Evolutionary conservation across 1,140 invertebrate genomes (phyloP).

Genomic region (Drosophila truncata): DNA sequence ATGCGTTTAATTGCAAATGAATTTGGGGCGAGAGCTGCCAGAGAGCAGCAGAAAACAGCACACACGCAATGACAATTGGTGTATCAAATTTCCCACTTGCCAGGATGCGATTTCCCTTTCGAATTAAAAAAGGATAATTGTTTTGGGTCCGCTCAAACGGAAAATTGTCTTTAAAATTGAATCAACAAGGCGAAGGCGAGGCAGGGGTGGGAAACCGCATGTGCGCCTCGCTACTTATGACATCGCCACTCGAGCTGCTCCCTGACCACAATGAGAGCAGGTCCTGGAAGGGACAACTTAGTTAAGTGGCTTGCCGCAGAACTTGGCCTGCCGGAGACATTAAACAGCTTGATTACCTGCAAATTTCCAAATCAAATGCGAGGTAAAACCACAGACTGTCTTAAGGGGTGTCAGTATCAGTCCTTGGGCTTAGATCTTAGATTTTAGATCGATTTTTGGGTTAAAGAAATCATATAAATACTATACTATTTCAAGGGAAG

Average conservation of each 20-base stretch:
- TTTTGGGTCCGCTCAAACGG: conserved; percentile 37
- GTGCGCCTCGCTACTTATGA: conserved; percentile 29
- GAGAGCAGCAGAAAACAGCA: background rate
- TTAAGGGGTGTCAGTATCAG: background rate
- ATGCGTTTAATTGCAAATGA: conserved; percentile 63
- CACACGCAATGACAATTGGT: conserved; percentile 28
- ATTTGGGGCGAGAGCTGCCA: conserved; percentile 45
- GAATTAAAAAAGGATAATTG: conserved; percentile 47
- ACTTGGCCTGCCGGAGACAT: conserved; percentile 25
- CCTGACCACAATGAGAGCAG: conserved; percentile 14
- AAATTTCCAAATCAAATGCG: conserved; percentile 52
- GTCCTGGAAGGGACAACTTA: conserved; percentile 21
- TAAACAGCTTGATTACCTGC: conserved; percentile 60
- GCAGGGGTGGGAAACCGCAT: conserved; percentile 10
- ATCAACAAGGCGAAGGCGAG: conserved; percentile 39
- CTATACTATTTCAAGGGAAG: background rate
- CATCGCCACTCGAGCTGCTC: conserved; percentile 14
- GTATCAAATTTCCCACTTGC: conserved; percentile 37
- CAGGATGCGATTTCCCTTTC: background rate
- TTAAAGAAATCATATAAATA: background rate
- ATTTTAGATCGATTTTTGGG: background rate
- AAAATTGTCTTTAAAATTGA: conserved; percentile 67
- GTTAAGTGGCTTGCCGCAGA: conserved; percentile 27
- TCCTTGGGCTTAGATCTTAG: background rate
- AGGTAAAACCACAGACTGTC: conserved; percentile 32